These are phyloP conservation scores for Ornithoptera alexandrae DNA, from an alignment of 2,888 invertebrate species.

Conservation along the genomic window DNA sequence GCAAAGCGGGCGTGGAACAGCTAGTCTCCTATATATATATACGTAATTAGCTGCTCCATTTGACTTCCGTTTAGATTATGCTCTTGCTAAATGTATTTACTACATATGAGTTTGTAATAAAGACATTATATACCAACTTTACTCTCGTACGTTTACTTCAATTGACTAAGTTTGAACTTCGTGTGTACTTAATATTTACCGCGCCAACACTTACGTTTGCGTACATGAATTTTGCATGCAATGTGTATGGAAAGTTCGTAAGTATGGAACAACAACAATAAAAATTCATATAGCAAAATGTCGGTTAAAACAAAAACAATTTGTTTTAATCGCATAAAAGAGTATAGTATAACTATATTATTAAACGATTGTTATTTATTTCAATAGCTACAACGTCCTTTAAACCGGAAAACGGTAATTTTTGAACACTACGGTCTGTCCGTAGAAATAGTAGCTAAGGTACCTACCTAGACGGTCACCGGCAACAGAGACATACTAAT, in stretches of 20 bases:
- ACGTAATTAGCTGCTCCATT: no score
- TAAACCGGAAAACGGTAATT: no score
- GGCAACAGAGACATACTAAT: no score
- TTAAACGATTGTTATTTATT: not conserved
- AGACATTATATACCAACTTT: not conserved
- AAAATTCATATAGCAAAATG: not conserved
- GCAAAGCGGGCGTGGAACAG: no score
- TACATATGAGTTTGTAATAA: not conserved
- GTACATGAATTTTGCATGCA: conserved; percentile 10
- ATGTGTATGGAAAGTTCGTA: not conserved
- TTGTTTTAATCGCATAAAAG: not conserved
- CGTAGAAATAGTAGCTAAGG: no score
- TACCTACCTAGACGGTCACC: no score
- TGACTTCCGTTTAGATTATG: no score
- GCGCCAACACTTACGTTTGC: not conserved
- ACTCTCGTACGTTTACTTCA: not conserved
- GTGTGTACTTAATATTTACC: conserved; percentile 4
- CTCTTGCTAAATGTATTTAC: no score
- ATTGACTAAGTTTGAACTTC: conserved; percentile 1
- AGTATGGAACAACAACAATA: not conserved
- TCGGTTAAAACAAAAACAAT: not conserved
- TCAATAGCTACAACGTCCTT: no score
- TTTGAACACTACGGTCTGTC: no score
- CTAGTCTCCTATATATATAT: no score
- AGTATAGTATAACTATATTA: not conserved